Evolutionary conservation across 2,797 vertebrate genomes (phyloP), one percentile per base, ranked within the genome.

Genomic region (Agapornis canus): DNA sequence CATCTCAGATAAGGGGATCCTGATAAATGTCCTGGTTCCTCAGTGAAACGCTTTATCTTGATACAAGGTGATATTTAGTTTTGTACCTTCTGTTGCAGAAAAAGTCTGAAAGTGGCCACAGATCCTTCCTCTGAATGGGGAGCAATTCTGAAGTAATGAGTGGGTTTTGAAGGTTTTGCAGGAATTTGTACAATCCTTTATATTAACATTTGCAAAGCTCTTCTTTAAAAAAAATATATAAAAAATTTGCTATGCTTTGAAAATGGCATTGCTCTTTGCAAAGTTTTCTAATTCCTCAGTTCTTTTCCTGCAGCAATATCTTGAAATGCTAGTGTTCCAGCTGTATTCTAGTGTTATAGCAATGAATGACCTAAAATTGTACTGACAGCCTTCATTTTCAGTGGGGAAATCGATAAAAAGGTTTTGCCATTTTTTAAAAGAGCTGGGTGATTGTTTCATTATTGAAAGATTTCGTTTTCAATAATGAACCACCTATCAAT

Each of bases 51-150:
- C 39, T 81, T 77, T 59, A 3, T 75, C 72, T 82, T 83, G 65
- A 78, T 85, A 56, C 5, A 72, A 87, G 39, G 47, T 64, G 86
- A 81, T 65, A 18, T 83, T 83, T 89, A 82, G 78, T 89, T 81
- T 80, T 86, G 72, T 94, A 71, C 76, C 61, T 94, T 92, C 82
- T 94, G 80, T 57, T 88, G 57, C 27, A 61, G 68, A 63, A 54
- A 35, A 71, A 59, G 32, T 65, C 89, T 82, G 39, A 31, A 90
- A 93, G 63, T 68, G 76, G 72, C 31, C 61, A 54, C 29, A 20
- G 40, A 87, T 31, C n/a, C 52, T 73, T 64, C 32, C 6, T 52
- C 32, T 56, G 64, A 25, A 29, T 26, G 21, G 13, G 37, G 32
- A 73, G 14, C 20, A 60, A 45, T 48, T 56, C 21, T 49, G 64